Base-by-base conservation (phyloP, 2,888 invertebrate species). In the Tupiocoris notatus region DNA sequence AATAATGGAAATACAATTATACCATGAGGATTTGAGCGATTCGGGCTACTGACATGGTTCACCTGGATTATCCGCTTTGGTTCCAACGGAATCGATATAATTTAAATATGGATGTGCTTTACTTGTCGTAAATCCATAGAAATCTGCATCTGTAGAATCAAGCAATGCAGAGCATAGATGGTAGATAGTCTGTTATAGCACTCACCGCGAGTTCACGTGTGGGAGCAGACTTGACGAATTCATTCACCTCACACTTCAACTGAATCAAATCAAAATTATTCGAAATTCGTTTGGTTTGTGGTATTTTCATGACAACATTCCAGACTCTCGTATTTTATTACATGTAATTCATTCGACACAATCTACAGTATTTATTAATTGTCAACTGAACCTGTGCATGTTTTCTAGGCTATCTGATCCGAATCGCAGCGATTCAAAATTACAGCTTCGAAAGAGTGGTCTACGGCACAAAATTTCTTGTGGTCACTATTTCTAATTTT, bases 121-220 rank as follows among this genome's bases (percentile, higher is more conserved):
- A 70, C 70, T 70, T 70, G 70, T 70, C 59, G 70, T 70, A 21
- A 70, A 24, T 58, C 70, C 70, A 70, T 70, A 70, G 70, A 67
- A 12, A 21, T 70, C 70, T 70, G 70, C 70, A 70, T 70, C 70
- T 70, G 70, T 70, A 70, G 70, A 59, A 70, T 54, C 58, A 54
- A 70, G 70, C 70, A 70, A 70, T 70, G 58, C 70, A 70, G 70
- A 70, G 24, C 70, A 70, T 70, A 70, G 70, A 25, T 23, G 59
- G 70, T 70, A 70, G 70, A 70, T 70, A 70, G 70, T 70, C 25
- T 58, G 18, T 59, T 24, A 58, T 23, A 22, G 70, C 70, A 70
- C 70, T 70, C 70, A 70, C 59, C 12, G 70, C 70, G 23, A 70
- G 23, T 59, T 70, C 70, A 70, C 70, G 54, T 59, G 70, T 70